Conservation (phyloP, 2,113 vertebrate genomes). For the Phoxinus phoxinus region DNA sequence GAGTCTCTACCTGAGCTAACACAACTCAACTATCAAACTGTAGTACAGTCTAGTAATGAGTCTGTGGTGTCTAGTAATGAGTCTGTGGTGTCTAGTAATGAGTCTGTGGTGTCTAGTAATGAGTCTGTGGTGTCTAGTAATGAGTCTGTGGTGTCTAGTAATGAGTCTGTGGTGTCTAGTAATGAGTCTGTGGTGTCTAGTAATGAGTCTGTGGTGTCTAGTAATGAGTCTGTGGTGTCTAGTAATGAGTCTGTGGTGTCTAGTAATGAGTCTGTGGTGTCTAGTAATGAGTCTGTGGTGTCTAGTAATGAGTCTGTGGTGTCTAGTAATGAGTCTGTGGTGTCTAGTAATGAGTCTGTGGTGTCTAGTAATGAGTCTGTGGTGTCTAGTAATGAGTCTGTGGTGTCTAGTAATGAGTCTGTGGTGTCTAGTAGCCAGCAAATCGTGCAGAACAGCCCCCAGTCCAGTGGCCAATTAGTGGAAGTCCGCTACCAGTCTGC, state of each 20-base stretch:
- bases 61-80: not conserved
- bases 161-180: too few species aligned
- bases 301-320: not conserved
- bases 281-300: too few species aligned
- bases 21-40: not conserved
- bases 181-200: not conserved
- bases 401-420: not conserved
- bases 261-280: not conserved
- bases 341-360: not conserved
- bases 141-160: not conserved
- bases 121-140: too few species aligned
- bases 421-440: not conserved
- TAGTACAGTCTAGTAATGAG: not conserved
- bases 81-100: too few species aligned
- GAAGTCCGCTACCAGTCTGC: too few species aligned
- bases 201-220: too few species aligned
- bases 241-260: too few species aligned
- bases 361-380: not conserved
- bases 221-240: not conserved
- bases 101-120: not conserved
- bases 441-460: not conserved
- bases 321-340: too few species aligned
- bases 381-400: not conserved
- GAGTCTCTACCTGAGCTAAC: not conserved
- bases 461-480: not conserved